phyloP scores from a whole-genome alignment of 1,140 invertebrate species.

The Tribolium madens region DNA sequence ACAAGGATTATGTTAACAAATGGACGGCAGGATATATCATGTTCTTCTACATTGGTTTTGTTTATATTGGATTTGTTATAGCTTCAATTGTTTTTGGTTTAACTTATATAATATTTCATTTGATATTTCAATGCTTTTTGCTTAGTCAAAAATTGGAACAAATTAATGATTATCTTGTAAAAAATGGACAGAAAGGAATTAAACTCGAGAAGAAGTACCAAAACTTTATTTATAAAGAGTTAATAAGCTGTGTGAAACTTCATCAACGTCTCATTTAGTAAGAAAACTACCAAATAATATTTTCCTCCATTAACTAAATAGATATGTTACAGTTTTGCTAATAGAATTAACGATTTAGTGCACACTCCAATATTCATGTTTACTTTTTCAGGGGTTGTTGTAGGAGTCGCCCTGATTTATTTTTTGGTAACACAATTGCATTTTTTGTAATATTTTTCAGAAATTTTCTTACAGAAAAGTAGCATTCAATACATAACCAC shows the following conservation, averaged over 20 bases:
- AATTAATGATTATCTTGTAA: neutral
- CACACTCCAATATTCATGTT: neutral
- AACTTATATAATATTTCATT: neutral
- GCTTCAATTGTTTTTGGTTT: neutral
- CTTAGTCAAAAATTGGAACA: neutral
- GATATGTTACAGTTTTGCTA: neutral
- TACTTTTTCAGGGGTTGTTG: neutral
- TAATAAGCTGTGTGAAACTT: neutral
- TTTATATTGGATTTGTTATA: neutral
- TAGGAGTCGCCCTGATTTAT: neutral
- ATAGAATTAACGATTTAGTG: neutral
- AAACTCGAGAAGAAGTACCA: neutral
- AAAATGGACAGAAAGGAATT: neutral
- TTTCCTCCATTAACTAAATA: neutral
- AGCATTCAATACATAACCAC: neutral
- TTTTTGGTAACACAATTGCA: neutral
- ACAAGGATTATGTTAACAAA: neutral
- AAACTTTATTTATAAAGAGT: neutral
- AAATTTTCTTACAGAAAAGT: neutral
- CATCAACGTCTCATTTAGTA: neutral
- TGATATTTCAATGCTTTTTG: neutral
- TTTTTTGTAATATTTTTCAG: too few species aligned
- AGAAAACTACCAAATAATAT: neutral
- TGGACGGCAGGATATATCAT: neutral
- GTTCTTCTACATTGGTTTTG: neutral